Conservation (phyloP, 2,888 invertebrate species). For the Drosophila prostipennis region DNA sequence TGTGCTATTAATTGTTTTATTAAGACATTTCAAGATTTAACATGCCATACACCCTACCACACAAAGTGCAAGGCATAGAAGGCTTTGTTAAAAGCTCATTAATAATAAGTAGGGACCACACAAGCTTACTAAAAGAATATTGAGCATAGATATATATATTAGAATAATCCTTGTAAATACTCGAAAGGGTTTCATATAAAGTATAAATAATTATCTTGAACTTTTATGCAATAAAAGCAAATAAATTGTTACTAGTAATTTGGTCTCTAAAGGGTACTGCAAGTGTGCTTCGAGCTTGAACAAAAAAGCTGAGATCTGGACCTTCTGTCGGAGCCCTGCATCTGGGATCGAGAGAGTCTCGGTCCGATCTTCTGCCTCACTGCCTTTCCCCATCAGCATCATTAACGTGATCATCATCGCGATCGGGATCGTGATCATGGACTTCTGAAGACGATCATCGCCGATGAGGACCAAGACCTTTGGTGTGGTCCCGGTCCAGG, state of each 20-base stretch:
- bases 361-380: constrained; percentile 67
- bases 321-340: constrained; percentile 21
- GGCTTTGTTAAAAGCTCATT: constrained; percentile 6
- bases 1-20: constrained; percentile 79
- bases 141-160: background rate
- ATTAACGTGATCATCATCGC: constrained; percentile 49
- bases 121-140: background rate
- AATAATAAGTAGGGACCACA: background rate
- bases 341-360: constrained; percentile 3
- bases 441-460: constrained; percentile 42
- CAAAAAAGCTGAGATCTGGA: constrained; percentile 36
- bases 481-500: constrained; percentile 61
- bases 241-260: too few species aligned
- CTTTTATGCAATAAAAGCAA: background rate
- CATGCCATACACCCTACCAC: constrained; percentile 66
- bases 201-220: background rate
- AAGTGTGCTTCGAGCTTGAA: constrained; percentile 38
- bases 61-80: constrained; percentile 7
- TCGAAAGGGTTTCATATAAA: too few species aligned
- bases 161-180: background rate
- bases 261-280: constrained; percentile 10
- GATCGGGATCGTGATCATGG: constrained; percentile 35
- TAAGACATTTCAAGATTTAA: constrained; percentile 79
- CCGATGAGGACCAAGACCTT: constrained; percentile 20
- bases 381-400: constrained; percentile 41